Conservation (phyloP, 2,888 invertebrate genomes). For the Isoperla grammatica region DNA sequence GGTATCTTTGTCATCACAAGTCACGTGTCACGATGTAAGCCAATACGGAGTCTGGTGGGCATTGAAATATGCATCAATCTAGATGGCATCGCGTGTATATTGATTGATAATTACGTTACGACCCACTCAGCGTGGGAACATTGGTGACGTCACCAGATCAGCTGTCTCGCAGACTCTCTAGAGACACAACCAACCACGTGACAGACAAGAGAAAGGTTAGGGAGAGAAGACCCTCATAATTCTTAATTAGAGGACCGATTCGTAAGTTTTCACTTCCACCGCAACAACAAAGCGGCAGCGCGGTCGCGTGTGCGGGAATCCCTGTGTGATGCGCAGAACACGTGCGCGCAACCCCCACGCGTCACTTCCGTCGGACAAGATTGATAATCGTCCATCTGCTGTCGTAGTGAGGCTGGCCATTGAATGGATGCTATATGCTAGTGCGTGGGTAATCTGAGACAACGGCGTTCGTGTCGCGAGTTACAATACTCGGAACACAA, state of each 20-base stretch:
- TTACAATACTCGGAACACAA: too few species aligned
- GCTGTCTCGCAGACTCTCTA: conserved; percentile 1
- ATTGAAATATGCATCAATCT: not conserved
- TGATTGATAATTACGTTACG: not conserved
- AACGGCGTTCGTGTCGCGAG: too few species aligned
- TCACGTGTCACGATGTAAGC: too few species aligned
- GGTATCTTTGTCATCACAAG: too few species aligned
- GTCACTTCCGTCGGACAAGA: conserved; percentile 10
- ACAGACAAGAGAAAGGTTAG: not conserved
- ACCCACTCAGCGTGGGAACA: conserved; percentile 20
- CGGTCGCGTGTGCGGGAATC: conserved; percentile 19
- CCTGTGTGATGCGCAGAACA: conserved; percentile 11
- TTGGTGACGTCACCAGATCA: conserved; percentile 5
- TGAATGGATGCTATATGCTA: too few species aligned
- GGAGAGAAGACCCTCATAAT: conserved; percentile 24
- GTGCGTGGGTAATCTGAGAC: too few species aligned
- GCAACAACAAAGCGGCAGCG: conserved; percentile 7
- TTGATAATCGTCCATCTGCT: conserved; percentile 15
- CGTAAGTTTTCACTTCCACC: conserved; percentile 22
- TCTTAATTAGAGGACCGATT: conserved; percentile 24
- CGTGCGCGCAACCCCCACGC: not conserved
- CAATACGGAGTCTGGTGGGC: too few species aligned
- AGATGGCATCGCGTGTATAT: not conserved
- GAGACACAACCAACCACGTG: conserved; percentile 4
- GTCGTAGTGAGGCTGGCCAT: not conserved